A percentile compares a stretch with the other conserved stretches of the same genome.
Evolutionary conservation across 2,797 vertebrate species (phyloP).

Genomic region (Ctenopoma kingsleyae): DNA sequence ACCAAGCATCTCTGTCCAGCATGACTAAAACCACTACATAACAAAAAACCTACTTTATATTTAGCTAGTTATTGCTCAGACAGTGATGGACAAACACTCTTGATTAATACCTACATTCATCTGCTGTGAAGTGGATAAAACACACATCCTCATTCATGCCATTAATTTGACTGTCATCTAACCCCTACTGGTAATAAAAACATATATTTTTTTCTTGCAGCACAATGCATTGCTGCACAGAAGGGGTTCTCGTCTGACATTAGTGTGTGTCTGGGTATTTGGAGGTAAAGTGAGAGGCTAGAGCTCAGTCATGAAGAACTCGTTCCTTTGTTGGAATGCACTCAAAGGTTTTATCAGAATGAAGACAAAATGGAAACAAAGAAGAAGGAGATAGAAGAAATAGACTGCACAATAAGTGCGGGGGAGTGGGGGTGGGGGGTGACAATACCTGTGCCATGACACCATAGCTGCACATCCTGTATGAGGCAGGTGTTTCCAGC

Average conservation of each 20-base stretch:
- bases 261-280: neutral
- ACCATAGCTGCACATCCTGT: slow-evolving; percentile 52
- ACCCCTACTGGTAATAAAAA: slow-evolving; percentile 52
- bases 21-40: slow-evolving; percentile 64
- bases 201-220: slow-evolving; percentile 32
- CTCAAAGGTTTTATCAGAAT: slow-evolving; percentile 32
- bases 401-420: slow-evolving; percentile 42
- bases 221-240: slow-evolving; percentile 32
- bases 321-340: slow-evolving; percentile 55
- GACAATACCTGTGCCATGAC: slow-evolving; percentile 53
- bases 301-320: slow-evolving; percentile 42
- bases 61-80: slow-evolving; percentile 62
- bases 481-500: slow-evolving; percentile 67
- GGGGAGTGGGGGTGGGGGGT: slow-evolving; percentile 36
- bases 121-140: slow-evolving; percentile 45
- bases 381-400: slow-evolving; percentile 18
- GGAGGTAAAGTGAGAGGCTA: neutral
- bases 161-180: slow-evolving; percentile 39
- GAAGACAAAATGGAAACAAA: slow-evolving; percentile 36
- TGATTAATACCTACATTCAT: slow-evolving; percentile 44
- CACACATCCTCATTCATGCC: slow-evolving; percentile 15
- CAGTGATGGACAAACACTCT: slow-evolving; percentile 54
- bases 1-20: slow-evolving; percentile 55
- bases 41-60: slow-evolving; percentile 60
- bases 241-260: slow-evolving; percentile 37